Percentiles rank a stretch among this genome's conserved stretches.
phyloP scores from a whole-genome alignment of 2,888 invertebrate species.

The Eilema griseolum region DNA sequence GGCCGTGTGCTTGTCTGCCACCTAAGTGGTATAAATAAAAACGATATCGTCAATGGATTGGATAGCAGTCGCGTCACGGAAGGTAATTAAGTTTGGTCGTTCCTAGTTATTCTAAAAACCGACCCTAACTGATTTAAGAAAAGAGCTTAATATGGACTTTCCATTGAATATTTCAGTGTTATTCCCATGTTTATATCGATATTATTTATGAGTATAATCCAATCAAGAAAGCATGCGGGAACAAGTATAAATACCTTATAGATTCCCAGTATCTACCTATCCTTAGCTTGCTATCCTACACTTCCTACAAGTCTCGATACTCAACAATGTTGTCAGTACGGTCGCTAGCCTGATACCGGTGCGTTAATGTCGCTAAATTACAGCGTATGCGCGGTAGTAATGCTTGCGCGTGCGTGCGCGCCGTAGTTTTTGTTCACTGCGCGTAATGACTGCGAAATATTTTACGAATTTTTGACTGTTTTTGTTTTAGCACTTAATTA shows the following conservation, averaged over 20 bases:
- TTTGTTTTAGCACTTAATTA: slow-evolving; percentile 36
- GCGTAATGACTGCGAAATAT: slow-evolving; percentile 37
- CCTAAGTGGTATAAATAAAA: no score
- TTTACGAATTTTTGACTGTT: slow-evolving; percentile 27
- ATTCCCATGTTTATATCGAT: no score
- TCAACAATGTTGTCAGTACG: slow-evolving; percentile 16
- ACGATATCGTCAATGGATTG: no score
- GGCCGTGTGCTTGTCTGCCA: no score
- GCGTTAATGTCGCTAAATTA: slow-evolving; percentile 58
- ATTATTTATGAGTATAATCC: background rate
- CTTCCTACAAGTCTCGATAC: background rate
- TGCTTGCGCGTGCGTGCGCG: slow-evolving; percentile 27
- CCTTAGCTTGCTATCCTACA: background rate
- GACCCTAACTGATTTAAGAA: background rate
- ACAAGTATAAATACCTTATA: background rate
- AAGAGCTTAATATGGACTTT: no score
- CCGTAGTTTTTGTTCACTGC: slow-evolving; percentile 34
- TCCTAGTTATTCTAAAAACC: background rate
- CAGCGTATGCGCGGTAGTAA: slow-evolving; percentile 34
- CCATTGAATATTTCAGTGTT: no score
- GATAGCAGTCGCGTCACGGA: no score
- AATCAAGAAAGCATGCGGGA: background rate
- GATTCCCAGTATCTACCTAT: background rate
- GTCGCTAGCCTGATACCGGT: slow-evolving; percentile 41
- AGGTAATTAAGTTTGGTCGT: no score